These are phyloP conservation scores for Belonocnema kinseyi DNA, from an alignment of 1,140 invertebrate genomes.

Conservation along the genomic window DNA sequence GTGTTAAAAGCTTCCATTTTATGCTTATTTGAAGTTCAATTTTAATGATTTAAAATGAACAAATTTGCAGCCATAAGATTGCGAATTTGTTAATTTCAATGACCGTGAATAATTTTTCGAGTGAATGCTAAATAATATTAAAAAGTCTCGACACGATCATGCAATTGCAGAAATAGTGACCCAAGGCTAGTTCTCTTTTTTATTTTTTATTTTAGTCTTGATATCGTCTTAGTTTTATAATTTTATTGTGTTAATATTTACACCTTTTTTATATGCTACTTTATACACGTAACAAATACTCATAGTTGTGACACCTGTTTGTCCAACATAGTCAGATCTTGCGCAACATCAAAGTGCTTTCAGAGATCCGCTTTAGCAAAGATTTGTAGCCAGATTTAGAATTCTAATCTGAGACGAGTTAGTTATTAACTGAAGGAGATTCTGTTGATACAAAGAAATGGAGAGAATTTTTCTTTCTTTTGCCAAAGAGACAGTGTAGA, in stretches of 20 bases:
- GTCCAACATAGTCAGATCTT: not conserved
- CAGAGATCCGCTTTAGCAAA: constrained; percentile 22
- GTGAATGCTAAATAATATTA: too few relatives aligned
- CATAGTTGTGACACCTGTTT: not conserved
- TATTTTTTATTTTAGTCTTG: not conserved
- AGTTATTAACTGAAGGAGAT: too few relatives aligned
- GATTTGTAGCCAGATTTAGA: constrained; percentile 2
- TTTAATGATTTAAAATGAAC: too few relatives aligned
- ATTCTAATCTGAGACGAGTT: too few relatives aligned
- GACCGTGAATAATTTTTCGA: too few relatives aligned
- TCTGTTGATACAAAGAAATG: not conserved
- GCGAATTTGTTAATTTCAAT: too few relatives aligned
- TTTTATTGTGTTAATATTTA: not conserved
- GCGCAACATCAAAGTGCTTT: not conserved
- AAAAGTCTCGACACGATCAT: too few relatives aligned
- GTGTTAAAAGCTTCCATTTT: too few relatives aligned
- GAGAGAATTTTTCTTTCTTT: constrained; percentile 16
- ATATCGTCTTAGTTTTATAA: not conserved
- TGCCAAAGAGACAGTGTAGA: constrained; percentile 4
- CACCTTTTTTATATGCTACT: not conserved
- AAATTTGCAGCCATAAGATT: too few relatives aligned
- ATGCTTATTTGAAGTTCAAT: too few relatives aligned
- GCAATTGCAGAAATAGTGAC: too few relatives aligned
- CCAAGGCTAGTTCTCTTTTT: not conserved
- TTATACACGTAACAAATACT: not conserved